These are phyloP conservation scores for Takifugu ocellatus DNA, from an alignment of 2,797 vertebrate genomes.

Conservation along the genomic window DNA sequence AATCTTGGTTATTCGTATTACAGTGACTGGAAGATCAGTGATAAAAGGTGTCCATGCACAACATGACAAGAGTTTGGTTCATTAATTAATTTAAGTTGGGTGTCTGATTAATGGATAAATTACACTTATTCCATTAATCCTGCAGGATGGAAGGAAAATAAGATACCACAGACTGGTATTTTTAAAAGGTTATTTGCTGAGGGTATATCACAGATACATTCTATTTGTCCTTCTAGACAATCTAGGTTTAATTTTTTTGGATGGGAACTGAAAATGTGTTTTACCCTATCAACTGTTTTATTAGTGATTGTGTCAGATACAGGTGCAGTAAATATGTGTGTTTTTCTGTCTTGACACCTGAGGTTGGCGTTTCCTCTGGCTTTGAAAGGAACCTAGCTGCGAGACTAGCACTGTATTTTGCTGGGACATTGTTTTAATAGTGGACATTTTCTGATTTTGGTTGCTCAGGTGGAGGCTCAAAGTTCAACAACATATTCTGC, in stretches of 20 bases:
- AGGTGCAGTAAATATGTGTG: not conserved
- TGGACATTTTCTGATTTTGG: slow-evolving; percentile 31
- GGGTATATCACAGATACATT: not conserved
- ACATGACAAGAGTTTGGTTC: slow-evolving; percentile 3
- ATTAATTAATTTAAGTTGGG: not conserved
- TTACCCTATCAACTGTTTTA: too few species aligned
- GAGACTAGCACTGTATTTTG: slow-evolving; percentile 3
- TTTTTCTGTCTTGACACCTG: not conserved
- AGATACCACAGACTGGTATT: not conserved
- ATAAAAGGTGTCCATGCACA: not conserved
- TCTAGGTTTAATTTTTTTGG: too few species aligned
- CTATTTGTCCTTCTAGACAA: too few species aligned
- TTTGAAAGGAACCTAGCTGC: slow-evolving; percentile 6
- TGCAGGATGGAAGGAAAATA: not conserved
- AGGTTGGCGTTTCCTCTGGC: not conserved
- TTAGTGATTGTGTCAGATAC: too few species aligned
- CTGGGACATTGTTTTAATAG: slow-evolving; percentile 13
- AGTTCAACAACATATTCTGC: slow-evolving; percentile 73
- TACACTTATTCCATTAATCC: not conserved
- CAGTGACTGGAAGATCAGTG: not conserved
- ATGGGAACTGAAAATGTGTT: too few species aligned
- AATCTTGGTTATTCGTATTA: too few species aligned
- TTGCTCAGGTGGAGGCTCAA: slow-evolving; percentile 66
- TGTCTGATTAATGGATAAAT: not conserved
- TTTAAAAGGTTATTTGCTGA: slow-evolving; percentile 3